These are phyloP conservation scores for Lacerta viridis DNA, from an alignment of 2,797 vertebrate species.

Conservation along the genomic window DNA sequence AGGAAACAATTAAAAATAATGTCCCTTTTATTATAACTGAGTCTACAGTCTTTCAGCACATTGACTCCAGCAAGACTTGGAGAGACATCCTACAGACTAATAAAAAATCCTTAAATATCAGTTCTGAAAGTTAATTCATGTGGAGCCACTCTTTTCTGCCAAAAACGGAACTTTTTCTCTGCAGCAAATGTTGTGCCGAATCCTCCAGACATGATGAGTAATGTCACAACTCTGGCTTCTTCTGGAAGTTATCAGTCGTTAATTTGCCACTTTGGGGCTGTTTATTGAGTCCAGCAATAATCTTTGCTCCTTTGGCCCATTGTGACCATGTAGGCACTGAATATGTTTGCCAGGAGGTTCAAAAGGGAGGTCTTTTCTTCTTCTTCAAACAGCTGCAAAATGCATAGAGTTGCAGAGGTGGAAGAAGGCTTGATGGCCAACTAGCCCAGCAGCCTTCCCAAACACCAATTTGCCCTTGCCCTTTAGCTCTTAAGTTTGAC, in stretches of 20 bases:
- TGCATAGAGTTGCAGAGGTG: not conserved
- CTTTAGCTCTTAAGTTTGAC: not conserved
- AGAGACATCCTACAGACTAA: slow-evolving; percentile 63
- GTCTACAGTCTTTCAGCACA: slow-evolving; percentile 53
- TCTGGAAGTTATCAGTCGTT: slow-evolving; percentile 67
- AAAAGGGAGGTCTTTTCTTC: not conserved
- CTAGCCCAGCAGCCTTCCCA: not conserved
- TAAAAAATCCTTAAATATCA: slow-evolving; percentile 66
- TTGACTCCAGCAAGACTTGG: slow-evolving; percentile 66
- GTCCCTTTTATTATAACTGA: slow-evolving; percentile 52
- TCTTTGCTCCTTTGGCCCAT: slow-evolving; percentile 22
- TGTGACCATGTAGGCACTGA: not conserved
- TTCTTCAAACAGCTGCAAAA: not conserved
- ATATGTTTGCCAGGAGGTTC: not conserved
- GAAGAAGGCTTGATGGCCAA: not conserved
- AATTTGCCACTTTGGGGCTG: slow-evolving; percentile 56
- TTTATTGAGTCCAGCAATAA: slow-evolving; percentile 60
- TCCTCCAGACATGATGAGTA: slow-evolving; percentile 56
- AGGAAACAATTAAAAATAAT: slow-evolving; percentile 67
- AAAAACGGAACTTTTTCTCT: slow-evolving; percentile 48
- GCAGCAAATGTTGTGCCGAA: slow-evolving; percentile 37
- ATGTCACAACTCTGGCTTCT: slow-evolving; percentile 40
- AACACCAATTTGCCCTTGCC: not conserved
- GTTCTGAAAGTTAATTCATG: slow-evolving; percentile 68
- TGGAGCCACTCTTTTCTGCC: slow-evolving; percentile 52